Base-by-base conservation (phyloP, 37 sponge, comb jelly and placozoan genomes). In the Haliclona indistincta region DNA sequence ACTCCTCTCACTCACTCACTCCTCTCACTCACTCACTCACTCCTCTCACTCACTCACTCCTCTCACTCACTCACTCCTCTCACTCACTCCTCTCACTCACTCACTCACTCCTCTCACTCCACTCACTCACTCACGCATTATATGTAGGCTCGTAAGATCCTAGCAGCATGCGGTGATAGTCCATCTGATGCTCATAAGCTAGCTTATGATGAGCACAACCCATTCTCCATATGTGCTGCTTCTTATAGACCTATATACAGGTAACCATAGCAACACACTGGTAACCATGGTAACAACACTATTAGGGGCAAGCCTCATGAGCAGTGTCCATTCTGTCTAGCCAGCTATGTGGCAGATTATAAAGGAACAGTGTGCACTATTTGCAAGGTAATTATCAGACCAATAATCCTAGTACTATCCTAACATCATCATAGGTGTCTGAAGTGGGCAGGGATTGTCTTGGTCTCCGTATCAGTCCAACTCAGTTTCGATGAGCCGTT, bases 201-300 rank as follows among this genome's bases (percentile, higher is more conserved):
- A 38, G 84, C 67, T 38, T 97, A 97, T 68, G 98, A 97, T 66
- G 92, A 97, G 38, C 92, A 87, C 65, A 97, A 97, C 65, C 98
- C 98, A 28, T 97, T 97, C 75, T 35, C 83, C 6, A 39, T 92
- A 38, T 97, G 98, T 77, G 98, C 87, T 17, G 73, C 71, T 36
- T 83, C 91, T 17, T 94, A 94, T 72, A 81, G 86, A 39, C 97
- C 98, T 5, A 93, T 97, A 23, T 97, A 97, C 61, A 79, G 96
- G 95, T 94, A 33, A 74, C 73, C 26, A 17, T 25, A 19, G 4
- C n/a, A 58, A n/a, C n/a, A 8, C 26, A 58, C 6, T 58, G 17
- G 37, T 36, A 7, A 66, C 29, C 29, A 47, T 13, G 13, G 13
- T 13, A 8, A 47, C 8, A 47, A 29, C 30, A 29, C 62, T 63